Evolutionary conservation across 2,113 vertebrate species (phyloP).

Genomic region (Ptychochromis oligacanthus): DNA sequence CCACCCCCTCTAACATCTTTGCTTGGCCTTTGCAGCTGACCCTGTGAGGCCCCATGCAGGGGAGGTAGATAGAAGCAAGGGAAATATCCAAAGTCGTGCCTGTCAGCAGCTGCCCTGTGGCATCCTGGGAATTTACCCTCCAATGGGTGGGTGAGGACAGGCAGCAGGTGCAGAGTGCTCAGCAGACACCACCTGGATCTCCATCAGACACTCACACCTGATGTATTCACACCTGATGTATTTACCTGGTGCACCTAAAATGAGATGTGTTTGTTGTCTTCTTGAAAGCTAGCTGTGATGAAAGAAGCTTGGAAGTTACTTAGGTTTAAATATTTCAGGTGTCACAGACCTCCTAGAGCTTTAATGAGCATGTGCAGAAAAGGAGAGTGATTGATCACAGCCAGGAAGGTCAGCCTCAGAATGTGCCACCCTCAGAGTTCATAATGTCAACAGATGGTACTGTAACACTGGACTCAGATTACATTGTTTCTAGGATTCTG

Average conservation of each 20-base stretch:
- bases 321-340: slow-evolving; percentile 18
- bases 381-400: slow-evolving; percentile 61
- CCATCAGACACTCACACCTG: slow-evolving; percentile 66
- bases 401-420: slow-evolving; percentile 47
- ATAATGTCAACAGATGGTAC: slow-evolving; percentile 63
- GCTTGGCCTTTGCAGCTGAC: slow-evolving; percentile 74
- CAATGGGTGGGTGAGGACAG: slow-evolving; percentile 73
- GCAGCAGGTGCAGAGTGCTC: slow-evolving; percentile 78
- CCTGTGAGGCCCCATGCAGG: slow-evolving; percentile 57
- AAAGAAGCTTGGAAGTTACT: neutral
- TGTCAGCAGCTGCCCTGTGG: slow-evolving; percentile 82
- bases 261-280: slow-evolving; percentile 35
- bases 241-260: slow-evolving; percentile 64
- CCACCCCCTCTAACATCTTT: slow-evolving; percentile 57
- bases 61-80: slow-evolving; percentile 52
- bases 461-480: slow-evolving; percentile 57
- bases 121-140: slow-evolving; percentile 80
- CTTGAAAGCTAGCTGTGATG: neutral
- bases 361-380: slow-evolving; percentile 56
- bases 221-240: slow-evolving; percentile 70
- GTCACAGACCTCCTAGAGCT: slow-evolving; percentile 21
- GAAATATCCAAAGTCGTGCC: slow-evolving; percentile 63
- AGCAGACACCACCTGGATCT: slow-evolving; percentile 69
- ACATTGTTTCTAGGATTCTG: slow-evolving; percentile 70
- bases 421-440: slow-evolving; percentile 58